These are phyloP conservation scores for Sarcophaga bullata DNA, from an alignment of 1,140 invertebrate species.

Conservation along the genomic window DNA sequence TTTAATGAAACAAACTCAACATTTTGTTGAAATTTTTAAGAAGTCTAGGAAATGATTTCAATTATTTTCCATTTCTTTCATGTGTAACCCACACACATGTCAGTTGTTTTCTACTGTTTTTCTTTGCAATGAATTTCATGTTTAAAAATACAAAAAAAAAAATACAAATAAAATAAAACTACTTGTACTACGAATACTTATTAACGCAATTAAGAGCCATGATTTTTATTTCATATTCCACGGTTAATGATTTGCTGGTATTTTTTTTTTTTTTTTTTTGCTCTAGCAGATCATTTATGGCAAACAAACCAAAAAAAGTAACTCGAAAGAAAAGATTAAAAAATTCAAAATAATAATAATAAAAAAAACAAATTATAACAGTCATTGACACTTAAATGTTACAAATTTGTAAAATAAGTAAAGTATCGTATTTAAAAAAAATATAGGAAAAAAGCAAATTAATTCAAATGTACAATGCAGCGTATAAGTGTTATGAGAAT, in stretches of 20 bases:
- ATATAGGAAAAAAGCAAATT: neutral
- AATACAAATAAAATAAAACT: neutral
- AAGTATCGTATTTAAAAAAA: neutral
- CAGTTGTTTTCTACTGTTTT: neutral
- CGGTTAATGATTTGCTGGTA: neutral
- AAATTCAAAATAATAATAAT: neutral
- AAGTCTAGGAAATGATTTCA: neutral
- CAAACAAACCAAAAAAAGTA: neutral
- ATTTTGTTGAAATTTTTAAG: neutral
- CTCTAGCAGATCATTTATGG: neutral
- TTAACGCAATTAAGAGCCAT: conserved; percentile 14
- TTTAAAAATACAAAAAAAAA: neutral
- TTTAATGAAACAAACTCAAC: neutral
- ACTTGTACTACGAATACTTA: neutral
- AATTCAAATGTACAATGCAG: neutral
- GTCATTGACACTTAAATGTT: conserved; percentile 14
- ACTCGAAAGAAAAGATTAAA: neutral
- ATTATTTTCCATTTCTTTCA: neutral
- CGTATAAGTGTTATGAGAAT: neutral
- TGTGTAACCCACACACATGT: neutral
- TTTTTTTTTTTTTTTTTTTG: neutral
- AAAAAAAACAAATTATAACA: neutral
- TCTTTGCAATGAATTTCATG: neutral
- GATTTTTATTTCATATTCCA: conserved; percentile 11
- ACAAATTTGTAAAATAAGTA: neutral